phyloP scores from a whole-genome alignment of 2,797 vertebrate species.

The Chaunax sp. region DNA sequence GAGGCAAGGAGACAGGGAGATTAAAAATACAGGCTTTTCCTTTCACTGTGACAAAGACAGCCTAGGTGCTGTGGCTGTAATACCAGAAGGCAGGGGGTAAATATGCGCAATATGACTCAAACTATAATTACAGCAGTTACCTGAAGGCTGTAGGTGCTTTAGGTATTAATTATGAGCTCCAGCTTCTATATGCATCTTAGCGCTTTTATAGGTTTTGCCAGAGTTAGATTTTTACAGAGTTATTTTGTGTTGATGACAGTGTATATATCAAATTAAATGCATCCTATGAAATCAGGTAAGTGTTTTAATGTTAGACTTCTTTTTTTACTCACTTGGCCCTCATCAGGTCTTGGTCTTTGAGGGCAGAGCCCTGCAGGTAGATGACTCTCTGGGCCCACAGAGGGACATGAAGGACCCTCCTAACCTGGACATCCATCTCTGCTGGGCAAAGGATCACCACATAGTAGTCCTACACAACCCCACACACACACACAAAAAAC shows the following conservation, averaged over 20 bases:
- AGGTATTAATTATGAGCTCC: conserved; percentile 45
- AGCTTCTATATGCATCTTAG: background rate
- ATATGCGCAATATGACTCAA: conserved; percentile 52
- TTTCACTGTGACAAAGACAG: conserved; percentile 50
- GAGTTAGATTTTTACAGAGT: background rate
- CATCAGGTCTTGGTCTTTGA: conserved; percentile 91
- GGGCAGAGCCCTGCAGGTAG: conserved; percentile 88
- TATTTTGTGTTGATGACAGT: no score
- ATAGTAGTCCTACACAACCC: conserved; percentile 84
- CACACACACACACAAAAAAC: conserved; percentile 16
- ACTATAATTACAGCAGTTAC: conserved; percentile 51
- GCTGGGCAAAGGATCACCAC: conserved; percentile 90
- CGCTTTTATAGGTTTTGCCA: background rate
- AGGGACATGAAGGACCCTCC: conserved; percentile 87
- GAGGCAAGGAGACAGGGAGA: conserved; percentile 62
- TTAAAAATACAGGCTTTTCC: conserved; percentile 58
- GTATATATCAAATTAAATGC: background rate
- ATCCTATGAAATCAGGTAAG: background rate
- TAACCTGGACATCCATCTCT: conserved; percentile 88
- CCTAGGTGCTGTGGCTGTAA: conserved; percentile 41
- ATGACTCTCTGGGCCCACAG: conserved; percentile 90
- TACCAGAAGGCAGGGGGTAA: conserved; percentile 40
- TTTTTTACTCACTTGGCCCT: conserved; percentile 86
- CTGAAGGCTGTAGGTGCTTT: conserved; percentile 26
- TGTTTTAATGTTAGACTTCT: background rate